phyloP scores from a whole-genome alignment of 2,888 invertebrate genomes.

The Hesperia comma region DNA sequence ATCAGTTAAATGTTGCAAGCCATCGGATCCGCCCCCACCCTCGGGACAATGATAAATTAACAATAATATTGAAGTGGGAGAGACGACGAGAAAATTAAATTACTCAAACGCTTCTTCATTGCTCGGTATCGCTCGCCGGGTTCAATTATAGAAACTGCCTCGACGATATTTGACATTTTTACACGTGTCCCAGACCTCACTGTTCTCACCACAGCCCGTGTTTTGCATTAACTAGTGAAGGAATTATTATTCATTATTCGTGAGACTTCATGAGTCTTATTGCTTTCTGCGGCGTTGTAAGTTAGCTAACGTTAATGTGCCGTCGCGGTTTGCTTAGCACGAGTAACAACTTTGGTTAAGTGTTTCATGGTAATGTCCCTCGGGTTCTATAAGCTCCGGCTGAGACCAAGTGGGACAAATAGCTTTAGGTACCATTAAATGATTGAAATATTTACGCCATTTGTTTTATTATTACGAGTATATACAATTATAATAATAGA shows the following conservation, averaged over 20 bases:
- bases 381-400: not conserved
- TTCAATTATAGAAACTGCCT: constrained; percentile 58
- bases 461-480: too few species aligned
- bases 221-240: constrained; percentile 65
- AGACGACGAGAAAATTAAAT: constrained; percentile 63
- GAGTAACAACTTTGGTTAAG: constrained; percentile 52
- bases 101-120: constrained; percentile 59
- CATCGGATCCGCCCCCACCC: constrained; percentile 43
- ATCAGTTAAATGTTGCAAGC: constrained; percentile 40
- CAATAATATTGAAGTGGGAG: constrained; percentile 64
- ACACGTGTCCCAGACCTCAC: constrained; percentile 49
- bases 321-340: constrained; percentile 65
- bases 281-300: constrained; percentile 67
- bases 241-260: constrained; percentile 73
- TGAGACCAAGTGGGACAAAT: not conserved
- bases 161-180: constrained; percentile 51
- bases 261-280: constrained; percentile 56
- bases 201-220: constrained; percentile 49
- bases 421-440: not conserved
- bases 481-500: too few species aligned
- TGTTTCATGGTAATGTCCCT: constrained; percentile 58
- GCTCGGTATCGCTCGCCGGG: constrained; percentile 44
- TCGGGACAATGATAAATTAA: constrained; percentile 72
- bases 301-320: constrained; percentile 69
- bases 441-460: too few species aligned